Evolutionary conservation across 2,888 invertebrate species (phyloP).

Genomic region (Graphium colonna): DNA sequence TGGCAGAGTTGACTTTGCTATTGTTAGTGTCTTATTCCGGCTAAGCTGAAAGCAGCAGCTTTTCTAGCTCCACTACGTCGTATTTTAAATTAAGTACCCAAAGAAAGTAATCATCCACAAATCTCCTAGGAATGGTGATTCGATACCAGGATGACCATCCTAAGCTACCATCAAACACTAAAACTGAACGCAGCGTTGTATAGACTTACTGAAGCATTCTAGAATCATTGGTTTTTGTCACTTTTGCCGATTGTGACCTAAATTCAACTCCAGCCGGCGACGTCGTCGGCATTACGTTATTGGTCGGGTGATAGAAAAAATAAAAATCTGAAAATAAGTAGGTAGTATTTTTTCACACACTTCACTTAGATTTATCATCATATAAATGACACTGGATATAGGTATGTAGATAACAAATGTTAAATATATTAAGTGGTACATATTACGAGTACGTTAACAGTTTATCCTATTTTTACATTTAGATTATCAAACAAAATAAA

Average conservation of each 20-base stretch:
- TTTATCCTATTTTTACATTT: constrained; percentile 64
- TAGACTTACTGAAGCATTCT: constrained; percentile 64
- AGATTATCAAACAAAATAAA: constrained; percentile 71
- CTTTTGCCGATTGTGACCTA: constrained; percentile 65
- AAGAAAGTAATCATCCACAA: constrained; percentile 51
- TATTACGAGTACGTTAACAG: constrained; percentile 62
- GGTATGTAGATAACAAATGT: constrained; percentile 64
- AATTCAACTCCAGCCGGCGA: constrained; percentile 51
- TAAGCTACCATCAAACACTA: constrained; percentile 72
- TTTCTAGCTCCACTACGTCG: constrained; percentile 60
- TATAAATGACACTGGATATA: constrained; percentile 65
- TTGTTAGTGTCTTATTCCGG: constrained; percentile 36
- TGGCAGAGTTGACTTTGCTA: constrained; percentile 24
- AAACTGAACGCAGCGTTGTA: constrained; percentile 48
- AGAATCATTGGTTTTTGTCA: constrained; percentile 58
- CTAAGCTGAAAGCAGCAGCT: constrained; percentile 68
- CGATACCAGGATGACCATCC: constrained; percentile 57
- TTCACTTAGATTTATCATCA: constrained; percentile 61
- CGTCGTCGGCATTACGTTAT: constrained; percentile 62
- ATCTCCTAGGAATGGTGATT: constrained; percentile 52
- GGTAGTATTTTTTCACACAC: constrained; percentile 77
- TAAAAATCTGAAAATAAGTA: constrained; percentile 80
- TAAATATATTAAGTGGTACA: constrained; percentile 35
- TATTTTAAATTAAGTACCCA: constrained; percentile 40
- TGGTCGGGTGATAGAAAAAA: constrained; percentile 76